Conservation (phyloP, 2,888 invertebrate genomes). For the Oligia strigilis region DNA sequence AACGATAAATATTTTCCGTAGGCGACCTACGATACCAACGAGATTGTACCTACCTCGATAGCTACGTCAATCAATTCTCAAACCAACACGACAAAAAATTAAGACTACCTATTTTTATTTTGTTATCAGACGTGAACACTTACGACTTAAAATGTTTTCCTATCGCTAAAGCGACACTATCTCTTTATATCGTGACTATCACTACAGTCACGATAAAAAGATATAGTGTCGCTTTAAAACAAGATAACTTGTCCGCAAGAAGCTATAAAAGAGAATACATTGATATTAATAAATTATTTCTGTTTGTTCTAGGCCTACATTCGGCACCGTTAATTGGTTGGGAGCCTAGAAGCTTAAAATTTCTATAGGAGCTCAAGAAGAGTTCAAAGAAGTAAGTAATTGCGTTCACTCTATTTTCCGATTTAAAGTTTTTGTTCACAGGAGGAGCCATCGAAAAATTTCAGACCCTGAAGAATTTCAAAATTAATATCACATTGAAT, state of each 20-base stretch:
- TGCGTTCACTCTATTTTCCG: constrained; percentile 69
- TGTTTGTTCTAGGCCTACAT: constrained; percentile 87
- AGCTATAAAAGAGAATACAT: background rate
- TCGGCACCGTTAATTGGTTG: constrained; percentile 81
- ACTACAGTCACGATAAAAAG: constrained; percentile 36
- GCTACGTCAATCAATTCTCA: constrained; percentile 32
- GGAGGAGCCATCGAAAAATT: constrained; percentile 39
- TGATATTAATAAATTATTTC: constrained; percentile 22
- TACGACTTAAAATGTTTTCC: constrained; percentile 15
- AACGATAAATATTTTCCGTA: constrained; percentile 35
- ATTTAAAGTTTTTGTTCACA: constrained; percentile 79
- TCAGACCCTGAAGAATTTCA: constrained; percentile 41
- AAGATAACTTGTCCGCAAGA: constrained; percentile 19
- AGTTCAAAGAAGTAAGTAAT: constrained; percentile 89
- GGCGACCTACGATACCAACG: constrained; percentile 45
- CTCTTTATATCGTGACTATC: too few species aligned
- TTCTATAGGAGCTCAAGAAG: constrained; percentile 89
- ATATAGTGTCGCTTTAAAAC: constrained; percentile 24
- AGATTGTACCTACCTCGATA: constrained; percentile 12
- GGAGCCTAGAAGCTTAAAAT: constrained; percentile 88
- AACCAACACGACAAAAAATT: constrained; percentile 22
- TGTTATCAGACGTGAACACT: constrained; percentile 8
- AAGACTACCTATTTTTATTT: background rate
- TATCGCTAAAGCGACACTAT: background rate
- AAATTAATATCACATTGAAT: constrained; percentile 13